phyloP scores from a whole-genome alignment of 2,113 vertebrate genomes.

The Chaetodon auriga region DNA sequence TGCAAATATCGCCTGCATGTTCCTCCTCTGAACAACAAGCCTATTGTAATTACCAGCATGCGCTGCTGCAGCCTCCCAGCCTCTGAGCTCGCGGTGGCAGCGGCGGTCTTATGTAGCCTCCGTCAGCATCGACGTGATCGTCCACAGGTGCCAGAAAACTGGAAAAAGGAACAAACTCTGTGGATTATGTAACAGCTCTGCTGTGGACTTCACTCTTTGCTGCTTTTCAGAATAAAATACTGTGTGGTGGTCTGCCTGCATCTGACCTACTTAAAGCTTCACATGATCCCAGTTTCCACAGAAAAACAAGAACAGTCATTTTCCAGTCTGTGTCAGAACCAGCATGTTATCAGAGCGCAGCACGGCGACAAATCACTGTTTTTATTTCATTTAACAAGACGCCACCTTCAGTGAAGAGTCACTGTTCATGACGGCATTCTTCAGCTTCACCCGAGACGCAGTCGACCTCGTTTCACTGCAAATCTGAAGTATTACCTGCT shows the following conservation, averaged over 20 bases:
- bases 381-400: no score
- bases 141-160: neutral
- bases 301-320: no score
- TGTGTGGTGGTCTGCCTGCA: neutral
- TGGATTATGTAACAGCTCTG: slow-evolving; percentile 16
- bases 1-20: slow-evolving; percentile 64
- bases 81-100: neutral
- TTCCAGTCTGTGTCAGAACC: no score
- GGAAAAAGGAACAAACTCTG: neutral
- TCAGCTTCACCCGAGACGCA: neutral
- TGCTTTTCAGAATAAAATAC: slow-evolving; percentile 30
- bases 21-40: neutral
- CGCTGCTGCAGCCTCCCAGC: neutral
- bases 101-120: neutral
- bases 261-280: neutral
- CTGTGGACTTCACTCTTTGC: slow-evolving; percentile 42
- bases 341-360: no score
- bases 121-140: neutral
- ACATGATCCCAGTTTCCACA: neutral
- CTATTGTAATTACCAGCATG: neutral
- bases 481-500: neutral
- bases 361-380: no score
- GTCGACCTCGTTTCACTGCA: neutral
- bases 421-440: no score
- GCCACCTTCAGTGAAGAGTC: no score